Evolutionary conservation across 2,797 vertebrate species (phyloP).

Genomic region (Sebastes steindachneri): DNA sequence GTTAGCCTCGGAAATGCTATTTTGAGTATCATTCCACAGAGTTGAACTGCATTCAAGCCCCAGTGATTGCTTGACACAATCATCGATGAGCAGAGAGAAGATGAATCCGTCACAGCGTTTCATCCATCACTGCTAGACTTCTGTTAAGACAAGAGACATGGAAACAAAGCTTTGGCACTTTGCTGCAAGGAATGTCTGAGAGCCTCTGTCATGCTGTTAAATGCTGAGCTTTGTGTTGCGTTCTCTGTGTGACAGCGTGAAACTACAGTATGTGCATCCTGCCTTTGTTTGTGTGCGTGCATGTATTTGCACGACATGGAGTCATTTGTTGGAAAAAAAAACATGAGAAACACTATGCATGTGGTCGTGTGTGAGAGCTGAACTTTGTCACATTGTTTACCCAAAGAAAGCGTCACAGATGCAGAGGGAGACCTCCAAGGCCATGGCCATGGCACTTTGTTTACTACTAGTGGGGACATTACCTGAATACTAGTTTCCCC

Average conservation of each 20-base stretch:
- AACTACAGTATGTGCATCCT: slow-evolving; percentile 30
- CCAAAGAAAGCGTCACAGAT: slow-evolving; percentile 17
- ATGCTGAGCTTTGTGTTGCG: slow-evolving; percentile 46
- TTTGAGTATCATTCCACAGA: slow-evolving; percentile 56
- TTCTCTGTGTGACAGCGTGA: slow-evolving; percentile 27
- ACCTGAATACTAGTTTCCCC: slow-evolving; percentile 7
- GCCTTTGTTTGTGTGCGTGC: slow-evolving; percentile 33
- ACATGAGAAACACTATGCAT: not conserved
- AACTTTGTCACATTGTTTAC: slow-evolving; percentile 43
- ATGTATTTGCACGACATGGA: not conserved
- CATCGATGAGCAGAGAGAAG: slow-evolving; percentile 57
- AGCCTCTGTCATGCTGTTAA: slow-evolving; percentile 56
- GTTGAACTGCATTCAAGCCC: slow-evolving; percentile 62
- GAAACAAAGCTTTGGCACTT: slow-evolving; percentile 59
- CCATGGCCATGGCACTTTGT: slow-evolving; percentile 16
- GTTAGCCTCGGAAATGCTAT: slow-evolving; percentile 58
- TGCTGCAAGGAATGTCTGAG: slow-evolving; percentile 47
- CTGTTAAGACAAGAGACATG: slow-evolving; percentile 52
- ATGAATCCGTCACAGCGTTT: slow-evolving; percentile 56
- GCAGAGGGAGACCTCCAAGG: slow-evolving; percentile 14
- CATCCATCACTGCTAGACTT: slow-evolving; percentile 56
- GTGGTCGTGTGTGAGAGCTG: slow-evolving; percentile 4
- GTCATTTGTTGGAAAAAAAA: not conserved
- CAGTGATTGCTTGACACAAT: slow-evolving; percentile 71
- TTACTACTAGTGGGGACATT: not conserved